phyloP scores from a whole-genome alignment of 2,797 vertebrate species.

The Parauchenoglanis ngamensis region DNA sequence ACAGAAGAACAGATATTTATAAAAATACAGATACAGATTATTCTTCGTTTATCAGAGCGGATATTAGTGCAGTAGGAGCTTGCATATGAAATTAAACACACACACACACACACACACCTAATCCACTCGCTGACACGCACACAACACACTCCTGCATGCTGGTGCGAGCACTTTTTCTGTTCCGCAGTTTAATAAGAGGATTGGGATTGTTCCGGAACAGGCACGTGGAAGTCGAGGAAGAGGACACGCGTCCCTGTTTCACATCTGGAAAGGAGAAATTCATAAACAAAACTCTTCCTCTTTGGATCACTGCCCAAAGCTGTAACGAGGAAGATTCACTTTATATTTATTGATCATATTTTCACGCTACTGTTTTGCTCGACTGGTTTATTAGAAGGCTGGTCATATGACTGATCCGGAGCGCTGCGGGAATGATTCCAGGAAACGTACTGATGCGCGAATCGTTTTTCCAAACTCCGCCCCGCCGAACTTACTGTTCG shows the following conservation, averaged over 20 bases:
- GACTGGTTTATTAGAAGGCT: neutral
- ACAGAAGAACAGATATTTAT: conserved; percentile 55
- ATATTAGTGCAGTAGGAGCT: conserved; percentile 39
- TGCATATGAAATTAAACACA: conserved; percentile 29
- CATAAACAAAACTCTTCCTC: neutral
- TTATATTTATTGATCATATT: neutral
- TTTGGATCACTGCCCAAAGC: no score
- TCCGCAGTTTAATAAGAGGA: conserved; percentile 5
- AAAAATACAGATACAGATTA: conserved; percentile 47
- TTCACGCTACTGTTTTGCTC: neutral
- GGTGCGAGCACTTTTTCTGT: conserved; percentile 2
- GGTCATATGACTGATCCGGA: neutral
- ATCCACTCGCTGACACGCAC: conserved; percentile 3
- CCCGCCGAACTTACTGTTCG: no score
- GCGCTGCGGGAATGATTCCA: neutral
- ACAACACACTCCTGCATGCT: conserved; percentile 9
- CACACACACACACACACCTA: neutral
- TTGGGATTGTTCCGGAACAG: conserved; percentile 4
- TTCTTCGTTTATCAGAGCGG: conserved; percentile 44
- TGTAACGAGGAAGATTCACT: neutral
- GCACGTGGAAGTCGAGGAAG: neutral
- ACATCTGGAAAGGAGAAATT: neutral
- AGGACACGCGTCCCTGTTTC: neutral
- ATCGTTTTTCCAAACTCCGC: neutral
- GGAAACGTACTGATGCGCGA: neutral